phyloP scores from a whole-genome alignment of 2,113 vertebrate species.

The Astatotilapia flaviijosephi region DNA sequence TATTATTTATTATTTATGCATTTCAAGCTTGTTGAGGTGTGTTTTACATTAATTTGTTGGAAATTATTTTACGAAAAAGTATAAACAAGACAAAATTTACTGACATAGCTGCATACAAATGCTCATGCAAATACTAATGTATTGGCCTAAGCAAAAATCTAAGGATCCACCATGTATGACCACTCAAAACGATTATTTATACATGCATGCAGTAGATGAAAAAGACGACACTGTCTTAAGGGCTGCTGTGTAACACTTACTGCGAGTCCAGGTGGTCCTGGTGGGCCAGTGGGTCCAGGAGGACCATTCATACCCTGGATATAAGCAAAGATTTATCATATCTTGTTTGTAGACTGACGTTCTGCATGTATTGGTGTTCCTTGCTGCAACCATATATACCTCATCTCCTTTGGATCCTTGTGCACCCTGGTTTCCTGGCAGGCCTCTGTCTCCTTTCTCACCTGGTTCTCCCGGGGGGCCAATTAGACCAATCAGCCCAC shows the following conservation, averaged over 20 bases:
- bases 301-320: constrained; percentile 73
- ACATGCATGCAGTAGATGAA: background rate
- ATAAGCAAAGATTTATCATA: background rate
- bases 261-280: constrained; percentile 75
- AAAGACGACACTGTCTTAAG: background rate
- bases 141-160: background rate
- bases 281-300: constrained; percentile 77
- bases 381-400: constrained; percentile 50
- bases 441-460: constrained; percentile 87
- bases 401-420: constrained; percentile 81
- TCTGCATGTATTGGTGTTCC: background rate
- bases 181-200: background rate
- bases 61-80: background rate
- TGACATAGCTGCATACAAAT: background rate
- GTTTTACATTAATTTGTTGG: background rate
- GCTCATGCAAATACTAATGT: background rate
- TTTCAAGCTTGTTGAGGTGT: background rate
- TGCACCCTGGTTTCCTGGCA: constrained; percentile 80
- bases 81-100: background rate
- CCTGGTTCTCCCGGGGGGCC: constrained; percentile 87
- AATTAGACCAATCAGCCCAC: constrained; percentile 83
- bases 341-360: background rate
- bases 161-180: background rate
- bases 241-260: constrained; percentile 67
- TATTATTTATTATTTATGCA: background rate